phyloP scores from a whole-genome alignment of 2,797 vertebrate genomes.

The Intellagama lesueurii region DNA sequence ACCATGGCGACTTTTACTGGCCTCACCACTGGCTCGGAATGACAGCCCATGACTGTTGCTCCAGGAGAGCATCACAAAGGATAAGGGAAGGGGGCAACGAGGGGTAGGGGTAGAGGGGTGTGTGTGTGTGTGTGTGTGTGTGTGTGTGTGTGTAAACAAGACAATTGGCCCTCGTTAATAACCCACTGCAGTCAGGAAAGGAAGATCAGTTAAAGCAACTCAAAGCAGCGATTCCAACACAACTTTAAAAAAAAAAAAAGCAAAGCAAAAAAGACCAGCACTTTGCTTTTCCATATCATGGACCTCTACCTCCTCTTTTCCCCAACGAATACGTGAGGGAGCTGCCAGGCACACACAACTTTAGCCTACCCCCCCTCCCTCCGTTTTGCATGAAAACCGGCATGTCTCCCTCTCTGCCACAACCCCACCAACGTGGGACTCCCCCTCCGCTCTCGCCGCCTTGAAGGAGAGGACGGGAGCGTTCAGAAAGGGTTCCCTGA shows the following conservation, averaged over 20 bases:
- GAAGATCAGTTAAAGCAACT: not conserved
- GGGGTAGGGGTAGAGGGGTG: no score
- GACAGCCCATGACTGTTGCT: not conserved
- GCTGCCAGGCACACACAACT: not conserved
- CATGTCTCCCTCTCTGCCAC: no score
- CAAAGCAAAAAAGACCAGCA: rapidly evolving
- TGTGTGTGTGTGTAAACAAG: not conserved
- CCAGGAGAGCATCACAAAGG: conserved; percentile 22
- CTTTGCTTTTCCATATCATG: not conserved
- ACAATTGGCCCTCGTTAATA: conserved; percentile 45
- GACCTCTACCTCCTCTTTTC: not conserved
- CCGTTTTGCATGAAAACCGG: no score
- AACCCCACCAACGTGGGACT: no score
- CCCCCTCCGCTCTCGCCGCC: no score
- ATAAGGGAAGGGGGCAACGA: no score
- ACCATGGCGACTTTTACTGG: conserved; percentile 18
- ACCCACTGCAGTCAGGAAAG: conserved; percentile 24
- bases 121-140: no score
- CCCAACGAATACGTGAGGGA: not conserved
- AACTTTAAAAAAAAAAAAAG: not conserved
- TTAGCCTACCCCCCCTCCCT: not conserved
- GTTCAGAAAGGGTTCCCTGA: not conserved
- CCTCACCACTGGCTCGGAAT: conserved; percentile 10
- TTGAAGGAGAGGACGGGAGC: not conserved
- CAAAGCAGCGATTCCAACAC: not conserved